Conservation (phyloP, 2,888 invertebrate genomes). For the Zeuzera pyrina region DNA sequence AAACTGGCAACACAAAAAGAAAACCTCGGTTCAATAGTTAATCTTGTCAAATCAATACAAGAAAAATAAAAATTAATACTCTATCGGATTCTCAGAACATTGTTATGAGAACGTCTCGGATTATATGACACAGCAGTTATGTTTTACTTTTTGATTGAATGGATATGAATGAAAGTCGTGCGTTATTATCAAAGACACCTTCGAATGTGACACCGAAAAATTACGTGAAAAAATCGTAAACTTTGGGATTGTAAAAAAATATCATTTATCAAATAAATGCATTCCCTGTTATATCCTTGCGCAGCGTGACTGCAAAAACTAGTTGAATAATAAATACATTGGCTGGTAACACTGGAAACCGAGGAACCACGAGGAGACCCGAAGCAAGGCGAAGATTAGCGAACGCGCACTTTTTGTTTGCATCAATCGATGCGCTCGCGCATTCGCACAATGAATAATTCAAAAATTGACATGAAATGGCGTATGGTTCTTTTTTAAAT, state of each 20-base stretch:
- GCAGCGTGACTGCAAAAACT: slow-evolving; percentile 69
- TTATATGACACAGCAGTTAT: slow-evolving; percentile 43
- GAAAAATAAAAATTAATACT: slow-evolving; percentile 38
- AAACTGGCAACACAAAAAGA: slow-evolving; percentile 16
- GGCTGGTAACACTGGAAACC: slow-evolving; percentile 61
- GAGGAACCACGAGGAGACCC: slow-evolving; percentile 45
- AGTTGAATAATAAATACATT: slow-evolving; percentile 64
- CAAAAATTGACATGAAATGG: slow-evolving; percentile 74
- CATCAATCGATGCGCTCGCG: slow-evolving; percentile 73
- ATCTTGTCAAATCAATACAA: slow-evolving; percentile 41
- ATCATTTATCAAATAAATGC: slow-evolving; percentile 70
- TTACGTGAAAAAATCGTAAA: slow-evolving; percentile 37
- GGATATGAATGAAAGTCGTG: slow-evolving; percentile 36
- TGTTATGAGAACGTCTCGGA: slow-evolving; percentile 36
- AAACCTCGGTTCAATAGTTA: slow-evolving; percentile 20
- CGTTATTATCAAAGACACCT: slow-evolving; percentile 36
- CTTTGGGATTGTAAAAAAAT: slow-evolving; percentile 37
- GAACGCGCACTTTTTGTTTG: slow-evolving; percentile 68
- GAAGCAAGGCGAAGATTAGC: slow-evolving; percentile 70
- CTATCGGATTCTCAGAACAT: slow-evolving; percentile 36
- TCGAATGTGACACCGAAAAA: slow-evolving; percentile 53
- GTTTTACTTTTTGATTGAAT: slow-evolving; percentile 43
- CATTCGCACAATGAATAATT: slow-evolving; percentile 73
- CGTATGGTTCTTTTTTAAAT: slow-evolving; percentile 72
- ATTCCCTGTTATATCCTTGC: slow-evolving; percentile 65